Percentiles rank a stretch among this genome's conserved stretches.
phyloP scores from a whole-genome alignment of 2,888 invertebrate species.

The Hirtodrosophila cameraria region DNA sequence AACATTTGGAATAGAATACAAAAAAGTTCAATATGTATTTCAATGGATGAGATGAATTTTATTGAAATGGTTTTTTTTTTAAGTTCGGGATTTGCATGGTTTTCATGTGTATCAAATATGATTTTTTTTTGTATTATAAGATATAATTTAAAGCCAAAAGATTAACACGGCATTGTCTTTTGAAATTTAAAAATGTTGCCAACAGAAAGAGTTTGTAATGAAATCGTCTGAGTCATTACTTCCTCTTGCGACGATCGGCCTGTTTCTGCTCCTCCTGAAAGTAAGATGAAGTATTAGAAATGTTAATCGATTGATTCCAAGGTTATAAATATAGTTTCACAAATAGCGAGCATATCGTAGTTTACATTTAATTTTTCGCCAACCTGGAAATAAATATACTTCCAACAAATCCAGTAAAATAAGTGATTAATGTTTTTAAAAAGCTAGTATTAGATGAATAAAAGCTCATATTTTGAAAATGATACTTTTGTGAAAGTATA shows the following conservation, averaged over 20 bases:
- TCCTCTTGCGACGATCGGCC: constrained; percentile 71
- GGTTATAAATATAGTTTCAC: constrained; percentile 72
- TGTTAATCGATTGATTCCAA: constrained; percentile 30
- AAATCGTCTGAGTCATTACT: constrained; percentile 39
- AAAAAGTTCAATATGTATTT: not conserved
- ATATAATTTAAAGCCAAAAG: constrained; percentile 35
- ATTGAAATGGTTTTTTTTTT: constrained; percentile 23
- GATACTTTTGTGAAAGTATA: constrained; percentile 72
- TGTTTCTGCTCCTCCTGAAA: constrained; percentile 81
- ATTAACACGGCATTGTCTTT: constrained; percentile 20
- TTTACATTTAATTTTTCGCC: constrained; percentile 23
- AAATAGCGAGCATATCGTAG: constrained; percentile 29
- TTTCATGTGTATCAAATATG: constrained; percentile 20
- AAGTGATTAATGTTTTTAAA: not conserved
- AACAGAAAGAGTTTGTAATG: constrained; percentile 20
- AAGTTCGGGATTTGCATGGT: constrained; percentile 36
- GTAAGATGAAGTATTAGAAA: constrained; percentile 7
- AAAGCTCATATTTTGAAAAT: not conserved
- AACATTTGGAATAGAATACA: constrained; percentile 4
- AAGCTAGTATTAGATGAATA: not conserved
- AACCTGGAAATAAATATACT: constrained; percentile 69
- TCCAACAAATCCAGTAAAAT: constrained; percentile 27
- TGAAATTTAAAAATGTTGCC: constrained; percentile 27
- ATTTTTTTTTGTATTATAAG: constrained; percentile 13
- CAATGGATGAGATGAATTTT: constrained; percentile 30